Evolutionary conservation across 2,888 invertebrate species (phyloP), one percentile per base, ranked within the genome.

Genomic region (Cataglyphis altisquamis): DNA sequence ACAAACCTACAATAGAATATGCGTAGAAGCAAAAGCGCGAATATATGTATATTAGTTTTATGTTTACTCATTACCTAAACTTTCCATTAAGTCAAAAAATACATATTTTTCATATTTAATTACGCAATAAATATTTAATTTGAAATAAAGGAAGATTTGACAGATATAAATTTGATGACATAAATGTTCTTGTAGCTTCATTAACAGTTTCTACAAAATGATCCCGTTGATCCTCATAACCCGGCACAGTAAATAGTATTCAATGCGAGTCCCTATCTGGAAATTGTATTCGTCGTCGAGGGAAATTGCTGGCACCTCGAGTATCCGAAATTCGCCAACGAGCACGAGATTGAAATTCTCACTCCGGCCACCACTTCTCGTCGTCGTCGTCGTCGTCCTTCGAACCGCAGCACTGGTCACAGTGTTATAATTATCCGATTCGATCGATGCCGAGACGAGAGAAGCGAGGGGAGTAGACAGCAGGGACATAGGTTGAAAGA

Each of bases 341-440:
- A 63, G 67, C 74, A 45, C 74, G 68, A 36, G 55, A 80, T 52
- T 73, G 90, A 82, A 84, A 85, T 89, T 87, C 81, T 86, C 83
- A 66, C 67, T 72, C 74, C 74, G 48, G 67, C 82, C 78, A 10
- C 78, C 82, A 41, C 78, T 66, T 55, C 78, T 39, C 82, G 77
- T 81, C 78, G 86, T 86, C 67, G 36, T 82, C 77, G 78, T 80
- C 78, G 83, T 86, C 88, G 84, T 74, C 84, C 84, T 82, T 86
- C 25, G 72, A 78, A 90, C 88, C 90, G 75, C 90, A 88, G 62
- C 77, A 81, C 74, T 82, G 84, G 86, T 88, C 86, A 64, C 84
- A 66, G 82, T 85, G 88, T 86, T 90, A 89, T 89, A 89, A 90
- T 89, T 89, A 90, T 90, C 88, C 87, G 75, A 88, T 90, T 87